Evolutionary conservation across 2,888 invertebrate genomes (phyloP).

Genomic region (Hydrotaea cyrtoneurina): DNA sequence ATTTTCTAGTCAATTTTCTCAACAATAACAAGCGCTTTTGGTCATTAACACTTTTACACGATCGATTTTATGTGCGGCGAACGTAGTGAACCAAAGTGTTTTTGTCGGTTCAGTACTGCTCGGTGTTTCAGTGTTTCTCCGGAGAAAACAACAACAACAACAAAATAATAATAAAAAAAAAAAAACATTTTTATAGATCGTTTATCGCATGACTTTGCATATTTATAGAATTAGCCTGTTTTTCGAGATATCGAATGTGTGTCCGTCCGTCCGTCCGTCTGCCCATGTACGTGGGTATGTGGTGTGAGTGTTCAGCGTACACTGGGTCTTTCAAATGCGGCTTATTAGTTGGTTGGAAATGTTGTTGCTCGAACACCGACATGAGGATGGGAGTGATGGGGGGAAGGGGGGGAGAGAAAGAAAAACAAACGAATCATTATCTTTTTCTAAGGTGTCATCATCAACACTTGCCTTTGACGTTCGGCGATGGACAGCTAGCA

Average conservation of each 20-base stretch:
- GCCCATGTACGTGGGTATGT: not conserved
- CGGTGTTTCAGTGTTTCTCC: not conserved
- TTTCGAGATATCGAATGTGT: conserved; percentile 18
- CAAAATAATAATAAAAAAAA: conserved; percentile 4
- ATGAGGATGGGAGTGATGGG: not conserved
- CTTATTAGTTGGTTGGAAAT: conserved; percentile 64
- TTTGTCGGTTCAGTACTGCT: conserved; percentile 33
- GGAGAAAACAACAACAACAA: not conserved
- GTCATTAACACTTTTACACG: conserved; percentile 63
- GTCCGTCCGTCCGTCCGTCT: no score
- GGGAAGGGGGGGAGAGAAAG: not conserved
- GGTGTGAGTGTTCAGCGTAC: not conserved
- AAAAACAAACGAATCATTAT: conserved; percentile 62
- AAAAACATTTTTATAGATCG: conserved; percentile 62
- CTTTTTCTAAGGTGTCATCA: conserved; percentile 78
- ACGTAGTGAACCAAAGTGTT: conserved; percentile 31
- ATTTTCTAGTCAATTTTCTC: conserved; percentile 74
- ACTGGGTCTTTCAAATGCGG: conserved; percentile 32
- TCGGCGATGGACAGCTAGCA: conserved; percentile 14
- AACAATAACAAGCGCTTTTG: conserved; percentile 50
- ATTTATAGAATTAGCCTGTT: conserved; percentile 76
- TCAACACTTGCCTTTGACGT: conserved; percentile 70
- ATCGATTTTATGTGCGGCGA: conserved; percentile 45
- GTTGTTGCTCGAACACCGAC: not conserved
- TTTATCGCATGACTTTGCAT: conserved; percentile 78